These are phyloP conservation scores for Aurelia sp. DNA, from an alignment of 30 jellyfish, hydroid and myxozoan genomes.

Conservation along the genomic window DNA sequence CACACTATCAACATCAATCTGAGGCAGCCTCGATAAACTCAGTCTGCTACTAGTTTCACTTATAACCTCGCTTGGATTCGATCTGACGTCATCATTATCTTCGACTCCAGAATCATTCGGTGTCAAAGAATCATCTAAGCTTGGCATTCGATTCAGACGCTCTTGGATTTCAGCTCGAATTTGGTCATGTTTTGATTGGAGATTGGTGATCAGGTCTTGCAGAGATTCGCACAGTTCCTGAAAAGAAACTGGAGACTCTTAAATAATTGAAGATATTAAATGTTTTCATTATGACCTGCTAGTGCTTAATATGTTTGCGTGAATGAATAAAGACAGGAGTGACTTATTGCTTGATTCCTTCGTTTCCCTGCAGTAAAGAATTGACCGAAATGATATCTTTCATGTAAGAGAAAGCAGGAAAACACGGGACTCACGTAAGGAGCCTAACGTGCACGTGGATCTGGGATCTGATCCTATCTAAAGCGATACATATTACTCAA, in stretches of 20 bases:
- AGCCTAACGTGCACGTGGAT: too few species aligned
- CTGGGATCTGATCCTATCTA: too few species aligned
- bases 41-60: constrained; percentile 85
- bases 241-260: not conserved
- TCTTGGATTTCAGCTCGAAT: constrained; percentile 83
- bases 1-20: constrained; percentile 75
- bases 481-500: too few species aligned
- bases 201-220: constrained; percentile 35
- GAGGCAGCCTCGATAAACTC: constrained; percentile 73
- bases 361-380: too few species aligned
- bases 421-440: too few species aligned
- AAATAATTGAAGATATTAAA: too few species aligned
- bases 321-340: too few species aligned
- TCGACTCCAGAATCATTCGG: constrained; percentile 76
- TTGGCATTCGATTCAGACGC: constrained; percentile 54
- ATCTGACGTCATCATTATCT: constrained; percentile 81
- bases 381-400: too few species aligned
- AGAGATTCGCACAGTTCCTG: constrained; percentile 37
- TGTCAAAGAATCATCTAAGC: constrained; percentile 40
- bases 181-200: constrained; percentile 62
- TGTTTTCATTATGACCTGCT: too few species aligned
- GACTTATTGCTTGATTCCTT: too few species aligned
- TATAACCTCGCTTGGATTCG: constrained; percentile 64
- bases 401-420: too few species aligned
- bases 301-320: too few species aligned